A percentile compares a stretch with the other conserved stretches of the same genome.
Conservation (phyloP, 2,797 vertebrate species). For the Hemitrygon akajei region DNA sequence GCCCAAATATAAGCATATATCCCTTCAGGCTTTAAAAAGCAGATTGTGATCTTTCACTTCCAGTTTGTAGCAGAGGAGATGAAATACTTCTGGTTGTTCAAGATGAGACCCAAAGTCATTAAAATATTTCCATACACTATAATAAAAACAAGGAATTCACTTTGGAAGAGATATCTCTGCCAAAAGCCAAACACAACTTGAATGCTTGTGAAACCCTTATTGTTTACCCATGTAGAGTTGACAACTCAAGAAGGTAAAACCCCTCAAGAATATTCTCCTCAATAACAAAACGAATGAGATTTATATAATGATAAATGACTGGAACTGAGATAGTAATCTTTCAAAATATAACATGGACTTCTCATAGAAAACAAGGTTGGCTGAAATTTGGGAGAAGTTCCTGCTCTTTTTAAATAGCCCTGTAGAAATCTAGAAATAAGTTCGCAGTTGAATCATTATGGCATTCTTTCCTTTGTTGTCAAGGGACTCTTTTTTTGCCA, state of each 20-base stretch:
- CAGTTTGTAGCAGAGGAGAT: not conserved
- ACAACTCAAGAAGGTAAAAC: not conserved
- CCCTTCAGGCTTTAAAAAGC: not conserved
- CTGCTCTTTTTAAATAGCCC: too few relatives aligned
- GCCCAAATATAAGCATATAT: not conserved
- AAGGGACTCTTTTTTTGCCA: too few relatives aligned
- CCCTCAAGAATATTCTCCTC: not conserved
- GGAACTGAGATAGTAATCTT: too few relatives aligned
- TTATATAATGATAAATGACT: too few relatives aligned
- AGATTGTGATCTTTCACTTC: not conserved
- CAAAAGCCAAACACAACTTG: not conserved
- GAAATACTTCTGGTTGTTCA: not conserved
- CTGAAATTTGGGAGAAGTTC: too few relatives aligned
- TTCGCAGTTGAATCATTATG: too few relatives aligned
- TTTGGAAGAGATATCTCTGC: not conserved
- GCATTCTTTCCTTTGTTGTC: too few relatives aligned
- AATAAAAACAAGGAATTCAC: not conserved
- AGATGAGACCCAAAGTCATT: not conserved
- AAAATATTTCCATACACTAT: not conserved
- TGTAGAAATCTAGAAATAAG: too few relatives aligned
- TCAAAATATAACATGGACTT: too few relatives aligned
- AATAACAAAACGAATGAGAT: not conserved
- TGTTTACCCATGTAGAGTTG: not conserved
- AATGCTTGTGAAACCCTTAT: not conserved
- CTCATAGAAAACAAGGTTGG: too few relatives aligned